Conservation (phyloP, 2,888 invertebrate genomes). For the Adelognathus sp. region DNA sequence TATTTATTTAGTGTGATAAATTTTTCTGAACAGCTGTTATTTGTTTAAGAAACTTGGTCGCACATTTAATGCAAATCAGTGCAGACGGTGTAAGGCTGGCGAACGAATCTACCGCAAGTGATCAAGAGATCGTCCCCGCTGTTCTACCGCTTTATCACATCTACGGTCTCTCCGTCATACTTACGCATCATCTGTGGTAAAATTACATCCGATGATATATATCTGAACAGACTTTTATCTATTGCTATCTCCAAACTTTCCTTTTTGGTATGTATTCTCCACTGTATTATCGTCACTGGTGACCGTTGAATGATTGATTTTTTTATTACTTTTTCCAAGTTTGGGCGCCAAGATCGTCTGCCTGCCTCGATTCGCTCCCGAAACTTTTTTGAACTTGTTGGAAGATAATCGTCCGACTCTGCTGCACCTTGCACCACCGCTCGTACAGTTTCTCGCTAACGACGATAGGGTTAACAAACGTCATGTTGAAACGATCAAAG, state of each 20-base stretch:
- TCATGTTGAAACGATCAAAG: conserved; percentile 83
- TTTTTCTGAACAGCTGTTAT: neutral
- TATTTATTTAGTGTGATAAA: too few relatives aligned
- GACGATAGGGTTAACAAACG: conserved; percentile 81
- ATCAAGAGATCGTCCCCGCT: conserved; percentile 86
- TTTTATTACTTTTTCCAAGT: too few relatives aligned
- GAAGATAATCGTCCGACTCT: conserved; percentile 85
- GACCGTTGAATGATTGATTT: too few relatives aligned
- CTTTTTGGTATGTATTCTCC: too few relatives aligned
- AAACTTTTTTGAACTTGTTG: conserved; percentile 85
- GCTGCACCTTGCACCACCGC: conserved; percentile 90
- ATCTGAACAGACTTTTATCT: too few relatives aligned
- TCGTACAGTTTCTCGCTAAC: conserved; percentile 79
- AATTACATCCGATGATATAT: too few relatives aligned
- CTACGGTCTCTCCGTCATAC: conserved; percentile 86
- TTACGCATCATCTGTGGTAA: conserved; percentile 83
- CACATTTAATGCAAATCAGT: conserved; percentile 80
- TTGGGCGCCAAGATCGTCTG: conserved; percentile 87
- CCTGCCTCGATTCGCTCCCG: conserved; percentile 89
- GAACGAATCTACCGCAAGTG: conserved; percentile 71
- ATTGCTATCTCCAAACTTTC: too few relatives aligned
- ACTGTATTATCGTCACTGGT: too few relatives aligned
- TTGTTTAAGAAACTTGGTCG: conserved; percentile 81
- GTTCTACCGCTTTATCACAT: conserved; percentile 93
- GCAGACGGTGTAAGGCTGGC: conserved; percentile 39